Evolutionary conservation across 2,888 invertebrate species (phyloP).

Genomic region (Balanococcus diminutus): DNA sequence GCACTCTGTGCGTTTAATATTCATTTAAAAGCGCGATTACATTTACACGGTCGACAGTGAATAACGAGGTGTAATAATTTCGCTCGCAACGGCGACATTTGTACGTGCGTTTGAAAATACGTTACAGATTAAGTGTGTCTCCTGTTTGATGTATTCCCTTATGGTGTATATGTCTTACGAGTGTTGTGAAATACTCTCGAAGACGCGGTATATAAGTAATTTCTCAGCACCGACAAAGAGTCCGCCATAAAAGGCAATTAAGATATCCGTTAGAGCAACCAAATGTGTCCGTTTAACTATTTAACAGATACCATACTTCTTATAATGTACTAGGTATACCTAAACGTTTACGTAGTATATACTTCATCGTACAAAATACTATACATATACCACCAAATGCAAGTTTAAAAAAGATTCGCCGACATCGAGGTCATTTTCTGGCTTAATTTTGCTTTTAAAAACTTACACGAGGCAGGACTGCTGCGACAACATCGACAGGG

Average conservation of each 20-base stretch:
- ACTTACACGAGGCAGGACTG: no score
- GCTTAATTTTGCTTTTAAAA: background rate
- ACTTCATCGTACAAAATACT: no score
- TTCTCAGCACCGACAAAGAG: slow-evolving; percentile 20
- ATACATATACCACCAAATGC: no score
- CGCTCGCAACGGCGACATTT: background rate
- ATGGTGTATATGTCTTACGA: slow-evolving; percentile 10
- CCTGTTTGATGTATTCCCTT: slow-evolving; percentile 23
- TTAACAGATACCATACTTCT: background rate
- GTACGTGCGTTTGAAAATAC: slow-evolving; percentile 13
- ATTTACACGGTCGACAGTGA: slow-evolving; percentile 7
- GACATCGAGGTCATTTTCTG: background rate
- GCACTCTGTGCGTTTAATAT: background rate
- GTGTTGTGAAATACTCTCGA: background rate
- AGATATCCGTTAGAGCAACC: slow-evolving; percentile 17
- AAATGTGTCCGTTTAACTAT: slow-evolving; percentile 7
- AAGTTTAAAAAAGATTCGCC: slow-evolving; percentile 20
- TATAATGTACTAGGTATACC: no score
- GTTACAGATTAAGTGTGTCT: slow-evolving; percentile 28
- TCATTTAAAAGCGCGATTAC: background rate
- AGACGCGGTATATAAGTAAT: background rate
- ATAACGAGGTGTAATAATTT: slow-evolving; percentile 5
- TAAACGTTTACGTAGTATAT: no score
- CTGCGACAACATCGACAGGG: background rate
- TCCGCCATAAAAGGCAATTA: slow-evolving; percentile 28